Conservation (phyloP, 2,888 invertebrate species). For the Hypomecis atomaria region DNA sequence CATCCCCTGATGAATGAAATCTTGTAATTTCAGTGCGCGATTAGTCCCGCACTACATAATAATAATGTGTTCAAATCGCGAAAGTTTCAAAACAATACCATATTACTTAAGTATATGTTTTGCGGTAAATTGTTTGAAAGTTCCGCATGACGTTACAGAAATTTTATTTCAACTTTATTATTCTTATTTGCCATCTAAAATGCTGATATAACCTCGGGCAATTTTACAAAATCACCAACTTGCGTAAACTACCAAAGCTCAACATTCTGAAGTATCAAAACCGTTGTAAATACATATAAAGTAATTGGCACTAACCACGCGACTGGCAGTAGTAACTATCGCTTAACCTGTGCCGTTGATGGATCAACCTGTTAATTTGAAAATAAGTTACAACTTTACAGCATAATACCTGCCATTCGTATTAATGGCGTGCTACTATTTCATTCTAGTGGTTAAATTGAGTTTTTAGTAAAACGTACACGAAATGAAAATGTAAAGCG, state of each 20-base stretch:
- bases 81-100: no score
- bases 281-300: slow-evolving; percentile 26
- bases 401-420: slow-evolving; percentile 17
- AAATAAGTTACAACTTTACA: slow-evolving; percentile 26
- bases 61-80: no score
- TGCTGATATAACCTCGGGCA: neutral
- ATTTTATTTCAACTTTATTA: no score
- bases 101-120: no score
- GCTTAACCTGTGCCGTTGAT: neutral
- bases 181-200: no score
- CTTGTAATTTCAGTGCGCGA: no score
- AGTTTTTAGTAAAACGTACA: no score
- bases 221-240: neutral
- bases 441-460: neutral
- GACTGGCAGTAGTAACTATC: slow-evolving; percentile 2
- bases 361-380: slow-evolving; percentile 28
- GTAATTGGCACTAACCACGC: slow-evolving; percentile 16
- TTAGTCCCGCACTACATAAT: no score
- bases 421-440: slow-evolving; percentile 17
- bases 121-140: no score
- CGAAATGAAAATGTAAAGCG: no score
- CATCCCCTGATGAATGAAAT: no score
- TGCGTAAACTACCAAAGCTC: neutral
- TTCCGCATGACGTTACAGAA: no score
- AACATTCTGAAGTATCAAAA: slow-evolving; percentile 6